Evolutionary conservation across 2,113 vertebrate genomes (phyloP).

Genomic region (Petrocephalus microphthalmus): DNA sequence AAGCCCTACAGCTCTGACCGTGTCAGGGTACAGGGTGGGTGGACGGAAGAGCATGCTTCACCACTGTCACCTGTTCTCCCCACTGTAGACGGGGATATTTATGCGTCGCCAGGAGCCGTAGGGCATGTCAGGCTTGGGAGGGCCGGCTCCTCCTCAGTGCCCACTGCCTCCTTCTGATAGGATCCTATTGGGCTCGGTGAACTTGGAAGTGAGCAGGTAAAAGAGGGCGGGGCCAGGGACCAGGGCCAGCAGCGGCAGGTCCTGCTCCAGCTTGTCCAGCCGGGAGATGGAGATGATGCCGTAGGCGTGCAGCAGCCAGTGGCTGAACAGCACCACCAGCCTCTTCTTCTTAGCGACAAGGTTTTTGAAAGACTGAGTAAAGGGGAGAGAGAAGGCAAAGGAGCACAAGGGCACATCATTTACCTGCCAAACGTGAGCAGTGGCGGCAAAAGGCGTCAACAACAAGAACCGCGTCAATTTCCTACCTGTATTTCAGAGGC

Average conservation of each 20-base stretch:
- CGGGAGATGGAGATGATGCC: conserved; percentile 96
- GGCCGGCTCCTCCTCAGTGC: conserved; percentile 54
- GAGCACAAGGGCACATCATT: neutral
- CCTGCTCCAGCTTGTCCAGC: conserved; percentile 82
- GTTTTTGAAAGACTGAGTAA: conserved; percentile 79
- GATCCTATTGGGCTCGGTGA: conserved; percentile 89
- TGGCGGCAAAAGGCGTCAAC: neutral
- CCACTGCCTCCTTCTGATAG: conserved; percentile 86
- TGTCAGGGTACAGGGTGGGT: neutral
- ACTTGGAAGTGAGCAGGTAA: conserved; percentile 87
- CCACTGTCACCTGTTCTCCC: neutral
- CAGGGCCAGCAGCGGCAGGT: conserved; percentile 81
- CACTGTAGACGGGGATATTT: neutral
- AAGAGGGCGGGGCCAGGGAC: conserved; percentile 91
- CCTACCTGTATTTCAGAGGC: conserved; percentile 95
- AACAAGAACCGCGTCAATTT: neutral
- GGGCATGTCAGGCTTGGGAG: neutral
- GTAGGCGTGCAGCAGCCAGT: conserved; percentile 96
- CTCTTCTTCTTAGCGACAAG: conserved; percentile 91
- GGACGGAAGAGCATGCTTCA: neutral
- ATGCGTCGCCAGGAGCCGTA: neutral
- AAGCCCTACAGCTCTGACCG: neutral
- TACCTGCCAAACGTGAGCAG: neutral
- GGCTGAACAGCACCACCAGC: conserved; percentile 89
- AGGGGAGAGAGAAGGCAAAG: neutral